Evolutionary conservation across 2,888 invertebrate genomes (phyloP), one percentile per base, ranked within the genome.

Genomic region (Rhorus exstirpatorius): DNA sequence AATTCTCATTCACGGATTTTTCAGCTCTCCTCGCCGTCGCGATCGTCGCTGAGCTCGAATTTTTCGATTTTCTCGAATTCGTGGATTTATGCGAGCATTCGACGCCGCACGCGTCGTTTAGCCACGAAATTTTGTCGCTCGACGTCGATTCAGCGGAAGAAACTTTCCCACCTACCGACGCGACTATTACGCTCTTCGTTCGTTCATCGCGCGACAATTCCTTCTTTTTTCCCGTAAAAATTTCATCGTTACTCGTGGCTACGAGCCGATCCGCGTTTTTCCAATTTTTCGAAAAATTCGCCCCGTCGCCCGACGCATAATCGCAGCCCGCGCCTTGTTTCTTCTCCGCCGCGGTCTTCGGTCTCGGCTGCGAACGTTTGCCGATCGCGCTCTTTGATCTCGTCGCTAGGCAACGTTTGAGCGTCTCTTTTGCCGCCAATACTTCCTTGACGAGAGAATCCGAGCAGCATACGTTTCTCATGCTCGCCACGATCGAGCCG

Each of bases 381-480:
- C 53, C 83, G 14, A 19, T 21, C 3, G 26, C 81, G 17, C 38
- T 70, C 46, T 83, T 80, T 49, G 86, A 87, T 70, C 81, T 90
- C 7, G 84, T 85, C n/a, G 61, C 71, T 10, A 92, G 86, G 71
- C 89, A 92, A 49, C 89, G 90, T 72, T 88, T 91, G 14, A 92
- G 82, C 8, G 90, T 90, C 55, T 93, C 92, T 60, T 93, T 93
- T 3, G 93, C 92, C 14, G 92, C 92, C 19, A 93, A 72, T 6
- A 93, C 91, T 83, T 93, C 91, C 71, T 92, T 91, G 46, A 90
- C 89, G 49, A 93, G 83, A 8, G 87, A 85, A 74, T 92, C 92
- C 12, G 90, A 89, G 38, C 87, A 89, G 35, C 89, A 90, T 46
- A 83, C 67, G 12, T 77, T 84, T 74, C 38, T 83, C 38, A 41